Evolutionary conservation across 2,888 invertebrate genomes (phyloP), one percentile per base, ranked within the genome.

Genomic region (Mamestra brassicae): DNA sequence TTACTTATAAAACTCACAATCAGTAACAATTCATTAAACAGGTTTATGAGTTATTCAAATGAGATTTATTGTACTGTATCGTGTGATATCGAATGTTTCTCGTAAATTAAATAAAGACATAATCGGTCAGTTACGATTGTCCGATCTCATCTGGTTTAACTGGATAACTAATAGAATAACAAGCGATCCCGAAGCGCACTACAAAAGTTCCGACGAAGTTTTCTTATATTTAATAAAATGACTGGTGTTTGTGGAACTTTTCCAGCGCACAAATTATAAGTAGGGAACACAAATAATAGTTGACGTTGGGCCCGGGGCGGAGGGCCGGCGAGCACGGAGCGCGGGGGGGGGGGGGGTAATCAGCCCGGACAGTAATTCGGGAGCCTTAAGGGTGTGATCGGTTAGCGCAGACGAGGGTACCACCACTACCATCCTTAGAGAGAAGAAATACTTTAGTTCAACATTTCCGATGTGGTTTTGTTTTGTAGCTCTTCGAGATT

Each of bases 401-500:
- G 95, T 95, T 95, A 94, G 93, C 94, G 93, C 94, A 94, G 95
- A 96, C 95, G 93, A 96, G 96, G 96, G 96, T 94, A 94, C 93
- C 91, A 93, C 93, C 92, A 94, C 94, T 93, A 92, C 90, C 91
- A 94, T 95, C 95, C 95, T 95, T 91, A 88, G 95, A 95, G 95
- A 95, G 95, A 95, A 95, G 95, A 95, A 96, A 96, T 96, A 96
- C 94, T 95, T 95, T 94, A 95, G 94, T 95, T 95, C 94, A 95
- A 95, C 94, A 95, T 95, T 95, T 94, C 95, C 94, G 92, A 94
- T 95, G 96, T 93, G 95, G 95, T 96, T 95, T 96, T 95, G 96
- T 96, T 96, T 94, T 95, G 95, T 96, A 94, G 95, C 94, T 95
- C 95, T 95, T 95, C 91, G 93, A 94, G 95, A 96, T 96, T 95